Evolutionary conservation across 1,140 invertebrate species (phyloP).

Genomic region (Caenorhabditis brenneri): DNA sequence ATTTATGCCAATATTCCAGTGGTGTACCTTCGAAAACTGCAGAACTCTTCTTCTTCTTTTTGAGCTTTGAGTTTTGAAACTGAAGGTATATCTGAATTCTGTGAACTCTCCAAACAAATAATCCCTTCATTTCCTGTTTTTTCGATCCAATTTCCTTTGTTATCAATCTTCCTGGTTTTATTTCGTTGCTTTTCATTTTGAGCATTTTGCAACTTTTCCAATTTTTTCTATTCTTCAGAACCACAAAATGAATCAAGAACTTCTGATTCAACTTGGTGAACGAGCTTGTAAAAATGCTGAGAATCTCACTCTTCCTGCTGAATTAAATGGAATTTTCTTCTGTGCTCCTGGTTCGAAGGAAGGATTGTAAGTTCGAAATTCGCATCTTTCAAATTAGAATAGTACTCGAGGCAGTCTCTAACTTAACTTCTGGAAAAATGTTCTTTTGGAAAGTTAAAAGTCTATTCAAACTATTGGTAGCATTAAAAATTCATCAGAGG

Average conservation of each 20-base stretch:
- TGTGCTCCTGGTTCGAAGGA: constrained; percentile 8
- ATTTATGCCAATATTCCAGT: background rate
- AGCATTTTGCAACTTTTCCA: background rate
- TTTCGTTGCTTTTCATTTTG: background rate
- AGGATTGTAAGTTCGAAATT: background rate
- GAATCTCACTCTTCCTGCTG: background rate
- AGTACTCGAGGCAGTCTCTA: no score
- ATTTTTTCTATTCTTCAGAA: background rate
- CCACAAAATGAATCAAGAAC: background rate
- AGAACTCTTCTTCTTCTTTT: background rate
- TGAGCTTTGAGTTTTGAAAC: background rate
- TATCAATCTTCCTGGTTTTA: background rate
- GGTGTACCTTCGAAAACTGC: no score
- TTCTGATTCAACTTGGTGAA: constrained; percentile 16
- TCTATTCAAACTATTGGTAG: no score
- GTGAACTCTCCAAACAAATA: background rate
- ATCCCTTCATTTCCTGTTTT: background rate
- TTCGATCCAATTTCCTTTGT: background rate
- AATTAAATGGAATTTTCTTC: constrained; percentile 6
- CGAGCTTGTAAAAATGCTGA: constrained; percentile 26
- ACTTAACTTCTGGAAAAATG: no score
- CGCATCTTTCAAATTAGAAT: background rate
- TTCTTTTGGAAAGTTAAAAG: no score
- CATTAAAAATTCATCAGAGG: no score
- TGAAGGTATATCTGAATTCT: background rate